Conservation (phyloP, 2,888 invertebrate species). For the Trileptium ribeirensis region DNA sequence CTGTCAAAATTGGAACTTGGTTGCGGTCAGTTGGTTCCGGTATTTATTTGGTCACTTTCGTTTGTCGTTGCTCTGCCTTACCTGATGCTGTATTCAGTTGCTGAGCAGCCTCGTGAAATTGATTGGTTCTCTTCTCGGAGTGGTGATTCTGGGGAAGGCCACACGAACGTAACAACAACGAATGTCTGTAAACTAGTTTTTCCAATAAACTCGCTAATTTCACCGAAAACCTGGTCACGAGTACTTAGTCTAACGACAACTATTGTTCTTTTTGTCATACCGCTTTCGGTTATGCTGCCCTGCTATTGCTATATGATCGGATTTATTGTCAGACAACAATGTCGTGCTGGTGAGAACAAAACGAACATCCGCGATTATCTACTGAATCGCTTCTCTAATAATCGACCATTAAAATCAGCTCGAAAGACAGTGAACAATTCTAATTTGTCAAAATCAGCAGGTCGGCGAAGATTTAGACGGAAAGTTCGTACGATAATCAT, state of each 20-base stretch:
- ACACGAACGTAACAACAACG: neutral
- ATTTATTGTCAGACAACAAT: neutral
- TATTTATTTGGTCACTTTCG: neutral
- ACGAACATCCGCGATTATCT: too few species aligned
- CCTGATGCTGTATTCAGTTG: conserved; percentile 4
- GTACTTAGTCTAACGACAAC: neutral
- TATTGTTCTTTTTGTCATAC: conserved; percentile 4
- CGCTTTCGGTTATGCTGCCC: neutral
- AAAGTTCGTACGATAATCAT: neutral
- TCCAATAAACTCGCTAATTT: neutral
- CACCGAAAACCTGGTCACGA: neutral
- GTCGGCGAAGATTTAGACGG: neutral
- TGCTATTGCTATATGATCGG: conserved; percentile 4
- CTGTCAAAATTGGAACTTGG: neutral
- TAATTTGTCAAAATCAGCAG: neutral
- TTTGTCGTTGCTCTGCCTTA: conserved; percentile 1
- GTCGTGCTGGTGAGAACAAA: too few species aligned
- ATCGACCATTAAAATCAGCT: neutral
- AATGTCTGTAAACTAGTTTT: neutral
- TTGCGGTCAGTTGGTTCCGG: neutral
- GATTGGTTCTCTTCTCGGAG: too few species aligned
- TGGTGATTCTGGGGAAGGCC: neutral
- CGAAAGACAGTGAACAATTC: neutral
- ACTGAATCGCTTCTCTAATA: too few species aligned
- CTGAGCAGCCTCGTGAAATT: neutral